Conservation (phyloP, 1,140 invertebrate species). For the Drosophila mauritiana region DNA sequence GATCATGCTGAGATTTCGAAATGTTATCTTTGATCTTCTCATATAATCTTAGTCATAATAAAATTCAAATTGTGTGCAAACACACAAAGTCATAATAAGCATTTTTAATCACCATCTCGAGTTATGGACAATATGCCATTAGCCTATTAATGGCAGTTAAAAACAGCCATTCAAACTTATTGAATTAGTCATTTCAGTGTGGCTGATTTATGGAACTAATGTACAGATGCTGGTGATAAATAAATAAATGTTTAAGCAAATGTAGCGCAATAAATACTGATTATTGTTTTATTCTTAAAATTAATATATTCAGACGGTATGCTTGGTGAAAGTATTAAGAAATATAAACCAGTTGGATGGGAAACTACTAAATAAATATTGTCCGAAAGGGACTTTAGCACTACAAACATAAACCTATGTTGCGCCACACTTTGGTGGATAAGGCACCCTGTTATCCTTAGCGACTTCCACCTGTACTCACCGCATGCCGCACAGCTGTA, state of each 20-base stretch:
- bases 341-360: background rate
- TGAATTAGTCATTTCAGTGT: slow-evolving; percentile 18
- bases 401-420: too few species aligned
- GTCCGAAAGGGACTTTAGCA: too few species aligned
- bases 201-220: slow-evolving; percentile 30
- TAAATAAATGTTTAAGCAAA: slow-evolving; percentile 5
- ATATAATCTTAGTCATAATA: slow-evolving; percentile 21
- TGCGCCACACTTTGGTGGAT: background rate
- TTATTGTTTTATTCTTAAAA: background rate
- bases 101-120: slow-evolving; percentile 28
- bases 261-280: slow-evolving; percentile 3
- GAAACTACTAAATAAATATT: too few species aligned
- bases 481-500: slow-evolving; percentile 43
- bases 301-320: too few species aligned
- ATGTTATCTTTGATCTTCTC: slow-evolving; percentile 8
- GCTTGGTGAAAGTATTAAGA: too few species aligned
- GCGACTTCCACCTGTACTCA: slow-evolving; percentile 46
- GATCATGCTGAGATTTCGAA: slow-evolving; percentile 5
- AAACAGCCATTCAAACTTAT: slow-evolving; percentile 25
- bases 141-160: slow-evolving; percentile 31
- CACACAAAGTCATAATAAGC: slow-evolving; percentile 27
- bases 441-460: background rate
- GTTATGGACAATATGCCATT: slow-evolving; percentile 25
- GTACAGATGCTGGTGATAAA: slow-evolving; percentile 16
- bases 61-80: slow-evolving; percentile 37